Percentiles rank a stretch among this genome's conserved stretches.
Evolutionary conservation across 2,888 invertebrate genomes (phyloP).

Genomic region (Eristalis tenax): DNA sequence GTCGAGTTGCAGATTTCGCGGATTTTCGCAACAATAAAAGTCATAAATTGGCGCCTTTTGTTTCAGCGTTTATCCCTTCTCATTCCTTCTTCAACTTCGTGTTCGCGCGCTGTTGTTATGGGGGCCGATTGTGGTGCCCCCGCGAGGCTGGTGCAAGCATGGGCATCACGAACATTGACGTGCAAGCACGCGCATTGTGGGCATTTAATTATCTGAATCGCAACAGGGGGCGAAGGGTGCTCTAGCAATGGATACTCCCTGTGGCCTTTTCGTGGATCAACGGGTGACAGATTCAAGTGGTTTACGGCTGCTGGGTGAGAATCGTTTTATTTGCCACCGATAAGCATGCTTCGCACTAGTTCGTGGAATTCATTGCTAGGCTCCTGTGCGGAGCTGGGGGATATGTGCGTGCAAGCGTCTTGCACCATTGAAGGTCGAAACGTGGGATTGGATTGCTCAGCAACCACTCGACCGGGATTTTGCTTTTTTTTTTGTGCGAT

Average conservation of each 20-base stretch:
- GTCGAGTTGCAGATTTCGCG: conserved; percentile 54
- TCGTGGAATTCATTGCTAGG: not conserved
- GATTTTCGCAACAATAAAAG: conserved; percentile 60
- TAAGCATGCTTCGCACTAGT: not conserved
- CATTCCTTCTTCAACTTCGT: not conserved
- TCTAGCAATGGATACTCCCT: not conserved
- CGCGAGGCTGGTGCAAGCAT: not conserved
- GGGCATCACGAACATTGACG: conserved; percentile 46
- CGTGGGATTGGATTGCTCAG: not conserved
- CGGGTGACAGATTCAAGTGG: not conserved
- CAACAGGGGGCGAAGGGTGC: not conserved
- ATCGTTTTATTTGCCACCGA: not conserved
- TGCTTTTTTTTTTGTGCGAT: too few species aligned
- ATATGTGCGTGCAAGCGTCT: not conserved
- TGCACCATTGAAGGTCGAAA: not conserved
- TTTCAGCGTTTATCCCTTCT: conserved; percentile 20
- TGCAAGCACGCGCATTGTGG: conserved; percentile 36
- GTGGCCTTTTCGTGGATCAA: not conserved
- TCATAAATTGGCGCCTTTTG: conserved; percentile 67
- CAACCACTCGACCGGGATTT: too few species aligned
- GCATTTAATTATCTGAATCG: conserved; percentile 33
- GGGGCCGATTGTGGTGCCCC: not conserved
- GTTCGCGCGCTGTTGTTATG: not conserved
- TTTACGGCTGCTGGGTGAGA: not conserved
- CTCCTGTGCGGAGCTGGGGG: not conserved